Percentiles rank a stretch among this genome's conserved stretches.
These are phyloP conservation scores for Oxyura jamaicensis DNA, from an alignment of 2,113 vertebrate species.

Conservation along the genomic window DNA sequence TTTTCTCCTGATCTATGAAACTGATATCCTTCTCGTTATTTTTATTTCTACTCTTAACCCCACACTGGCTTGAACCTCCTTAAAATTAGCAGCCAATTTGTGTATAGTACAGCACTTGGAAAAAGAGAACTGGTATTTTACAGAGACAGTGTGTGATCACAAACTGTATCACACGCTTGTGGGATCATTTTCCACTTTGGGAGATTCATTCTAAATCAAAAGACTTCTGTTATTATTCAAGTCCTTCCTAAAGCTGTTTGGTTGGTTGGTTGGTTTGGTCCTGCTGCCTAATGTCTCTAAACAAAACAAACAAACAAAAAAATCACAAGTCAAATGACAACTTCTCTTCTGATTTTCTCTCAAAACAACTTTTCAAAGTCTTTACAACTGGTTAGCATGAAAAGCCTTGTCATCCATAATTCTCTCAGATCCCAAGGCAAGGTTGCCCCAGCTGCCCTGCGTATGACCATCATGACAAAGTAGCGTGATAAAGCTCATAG, in stretches of 20 bases:
- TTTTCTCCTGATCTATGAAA: background rate
- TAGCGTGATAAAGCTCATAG: background rate
- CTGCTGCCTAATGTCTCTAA: background rate
- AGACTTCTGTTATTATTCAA: background rate
- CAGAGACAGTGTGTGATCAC: background rate
- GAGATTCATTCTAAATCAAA: background rate
- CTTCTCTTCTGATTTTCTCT: background rate
- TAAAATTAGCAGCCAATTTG: background rate
- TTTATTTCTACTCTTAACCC: background rate
- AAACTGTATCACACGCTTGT: background rate
- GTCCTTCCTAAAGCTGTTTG: background rate
- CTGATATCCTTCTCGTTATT: background rate
- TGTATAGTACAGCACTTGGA: background rate
- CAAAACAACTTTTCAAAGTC: background rate
- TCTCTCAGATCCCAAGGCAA: background rate
- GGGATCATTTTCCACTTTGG: background rate
- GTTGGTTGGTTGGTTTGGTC: background rate
- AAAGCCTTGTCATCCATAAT: background rate
- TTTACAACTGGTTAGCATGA: background rate
- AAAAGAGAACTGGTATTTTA: background rate
- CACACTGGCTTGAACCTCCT: background rate
- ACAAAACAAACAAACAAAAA: too few species aligned
- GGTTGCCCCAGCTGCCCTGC: background rate
- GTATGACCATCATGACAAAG: background rate
- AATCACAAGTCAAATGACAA: too few species aligned